phyloP scores from a whole-genome alignment of 2,113 vertebrate genomes.

The Nipponia nippon region DNA sequence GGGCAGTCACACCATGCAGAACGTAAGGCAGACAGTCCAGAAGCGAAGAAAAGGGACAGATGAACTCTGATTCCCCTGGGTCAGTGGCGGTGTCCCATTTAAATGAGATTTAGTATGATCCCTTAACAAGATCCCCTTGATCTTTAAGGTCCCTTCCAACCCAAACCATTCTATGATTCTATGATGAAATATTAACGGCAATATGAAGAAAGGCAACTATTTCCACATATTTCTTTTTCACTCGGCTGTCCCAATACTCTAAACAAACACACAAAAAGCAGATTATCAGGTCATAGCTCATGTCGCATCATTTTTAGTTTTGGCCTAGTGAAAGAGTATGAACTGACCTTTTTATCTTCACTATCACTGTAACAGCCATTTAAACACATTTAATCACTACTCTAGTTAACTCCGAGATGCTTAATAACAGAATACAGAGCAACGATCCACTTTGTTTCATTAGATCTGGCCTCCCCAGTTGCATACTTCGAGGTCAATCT shows the following conservation, averaged over 20 bases:
- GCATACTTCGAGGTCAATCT: neutral
- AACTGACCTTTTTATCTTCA: neutral
- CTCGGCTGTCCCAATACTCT: neutral
- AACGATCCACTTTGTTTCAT: neutral
- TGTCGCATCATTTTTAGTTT: neutral
- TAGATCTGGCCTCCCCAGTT: neutral
- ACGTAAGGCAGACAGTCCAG: neutral
- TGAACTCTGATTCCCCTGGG: neutral
- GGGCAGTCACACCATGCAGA: neutral
- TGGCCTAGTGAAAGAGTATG: neutral
- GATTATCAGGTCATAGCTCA: neutral
- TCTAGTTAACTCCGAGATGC: neutral
- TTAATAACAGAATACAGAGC: neutral
- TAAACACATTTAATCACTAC: slow-evolving; percentile 7
- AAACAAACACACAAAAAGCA: neutral
- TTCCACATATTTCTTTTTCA: neutral
- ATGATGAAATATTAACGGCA: neutral
- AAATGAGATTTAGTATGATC: neutral
- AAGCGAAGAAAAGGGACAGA: neutral
- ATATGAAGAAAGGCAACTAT: neutral
- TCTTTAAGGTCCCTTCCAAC: no score
- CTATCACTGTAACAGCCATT: neutral
- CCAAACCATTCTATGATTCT: no score
- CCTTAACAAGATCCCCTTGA: neutral
- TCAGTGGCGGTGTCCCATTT: neutral